A percentile compares a stretch with the other conserved stretches of the same genome.
These are phyloP conservation scores for Pyrgilauda ruficollis DNA, from an alignment of 2,113 vertebrate species.

Conservation along the genomic window DNA sequence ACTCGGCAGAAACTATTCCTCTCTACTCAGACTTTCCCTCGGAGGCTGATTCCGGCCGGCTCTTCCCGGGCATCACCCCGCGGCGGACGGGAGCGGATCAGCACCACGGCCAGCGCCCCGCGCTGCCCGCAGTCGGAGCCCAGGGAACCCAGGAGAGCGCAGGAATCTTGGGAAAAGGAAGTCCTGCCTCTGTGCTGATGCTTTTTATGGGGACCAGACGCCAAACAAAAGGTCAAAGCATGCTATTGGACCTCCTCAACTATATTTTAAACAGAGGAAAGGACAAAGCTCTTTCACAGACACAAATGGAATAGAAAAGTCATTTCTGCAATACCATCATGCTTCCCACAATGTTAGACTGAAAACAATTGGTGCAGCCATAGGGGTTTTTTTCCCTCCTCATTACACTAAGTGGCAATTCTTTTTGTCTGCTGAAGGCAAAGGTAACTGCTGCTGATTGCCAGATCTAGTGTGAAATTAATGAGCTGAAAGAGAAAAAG, in stretches of 20 bases:
- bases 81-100: not conserved
- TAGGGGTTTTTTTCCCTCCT: not conserved
- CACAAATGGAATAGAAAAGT: not conserved
- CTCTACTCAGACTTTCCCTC: not conserved
- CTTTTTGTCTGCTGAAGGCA: not conserved
- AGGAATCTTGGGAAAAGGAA: too few species aligned
- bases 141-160: not conserved
- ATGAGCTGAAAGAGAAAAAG: not conserved
- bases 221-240: not conserved
- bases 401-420: not conserved
- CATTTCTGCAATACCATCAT: accelerated
- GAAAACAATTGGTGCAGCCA: not conserved
- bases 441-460: not conserved
- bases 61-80: not conserved
- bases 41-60: not conserved
- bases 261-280: not conserved
- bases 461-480: not conserved
- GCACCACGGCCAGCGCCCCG: constrained; percentile 56
- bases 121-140: not conserved
- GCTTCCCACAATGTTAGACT: not conserved
- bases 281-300: not conserved
- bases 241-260: not conserved
- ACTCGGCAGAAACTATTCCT: not conserved
- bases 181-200: not conserved
- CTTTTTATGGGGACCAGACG: not conserved